These are phyloP conservation scores for Crotalus helleri DNA, from an alignment of 2,113 vertebrate genomes.

Conservation along the genomic window DNA sequence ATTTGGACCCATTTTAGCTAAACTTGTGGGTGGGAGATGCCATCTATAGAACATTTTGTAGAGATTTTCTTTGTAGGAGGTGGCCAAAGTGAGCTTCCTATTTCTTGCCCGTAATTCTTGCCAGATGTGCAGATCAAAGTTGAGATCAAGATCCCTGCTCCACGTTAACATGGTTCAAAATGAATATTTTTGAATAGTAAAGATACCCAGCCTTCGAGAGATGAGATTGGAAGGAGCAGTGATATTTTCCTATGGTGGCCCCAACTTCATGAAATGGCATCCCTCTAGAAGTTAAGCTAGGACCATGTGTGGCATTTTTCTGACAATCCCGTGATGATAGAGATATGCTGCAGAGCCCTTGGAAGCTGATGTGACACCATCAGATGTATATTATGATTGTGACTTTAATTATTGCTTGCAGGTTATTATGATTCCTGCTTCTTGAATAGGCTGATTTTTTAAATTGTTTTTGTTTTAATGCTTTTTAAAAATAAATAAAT, in stretches of 20 bases:
- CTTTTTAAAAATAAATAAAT: neutral
- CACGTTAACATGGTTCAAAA: too few species aligned
- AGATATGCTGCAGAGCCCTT: neutral
- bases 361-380: neutral
- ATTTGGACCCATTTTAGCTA: too few species aligned
- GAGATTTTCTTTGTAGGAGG: too few species aligned
- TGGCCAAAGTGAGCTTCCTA: too few species aligned
- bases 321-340: neutral
- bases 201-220: neutral
- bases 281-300: neutral
- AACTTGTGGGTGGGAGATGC: too few species aligned
- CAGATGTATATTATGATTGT: neutral
- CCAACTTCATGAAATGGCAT: neutral
- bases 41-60: too few species aligned
- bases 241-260: neutral
- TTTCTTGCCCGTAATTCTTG: too few species aligned
- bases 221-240: neutral
- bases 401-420: neutral
- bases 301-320: neutral
- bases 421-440: neutral
- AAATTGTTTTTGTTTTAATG: neutral
- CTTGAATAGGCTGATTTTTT: neutral
- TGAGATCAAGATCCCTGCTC: too few species aligned
- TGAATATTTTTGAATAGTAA: neutral
- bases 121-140: too few species aligned